Percentiles rank a stretch among this genome's conserved stretches.
These are phyloP conservation scores for Equus przewalskii DNA, from an alignment of 2,113 vertebrate genomes.

Conservation along the genomic window DNA sequence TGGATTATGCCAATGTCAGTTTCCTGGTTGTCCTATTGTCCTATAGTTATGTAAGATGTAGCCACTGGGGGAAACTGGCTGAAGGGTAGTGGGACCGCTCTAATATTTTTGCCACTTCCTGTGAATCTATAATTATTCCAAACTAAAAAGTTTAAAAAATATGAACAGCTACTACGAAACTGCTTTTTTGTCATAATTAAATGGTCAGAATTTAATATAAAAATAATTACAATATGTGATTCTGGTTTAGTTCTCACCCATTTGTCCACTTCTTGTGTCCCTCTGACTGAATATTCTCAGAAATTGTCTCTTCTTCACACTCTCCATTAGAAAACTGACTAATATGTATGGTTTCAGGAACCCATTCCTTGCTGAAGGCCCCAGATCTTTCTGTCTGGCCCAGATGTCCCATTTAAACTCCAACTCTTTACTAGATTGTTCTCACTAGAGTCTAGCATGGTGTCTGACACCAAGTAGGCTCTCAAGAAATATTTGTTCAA, in stretches of 20 bases:
- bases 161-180: neutral
- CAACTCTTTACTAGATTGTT: neutral
- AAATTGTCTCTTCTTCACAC: neutral
- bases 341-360: neutral
- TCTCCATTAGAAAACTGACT: neutral
- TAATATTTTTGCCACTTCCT: slow-evolving; percentile 31
- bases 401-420: neutral
- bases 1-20: neutral
- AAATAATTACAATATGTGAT: neutral
- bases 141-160: neutral
- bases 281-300: neutral
- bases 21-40: neutral
- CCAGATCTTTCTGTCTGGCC: neutral
- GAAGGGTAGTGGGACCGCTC: neutral
- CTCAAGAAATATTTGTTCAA: neutral
- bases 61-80: neutral
- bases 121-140: slow-evolving; percentile 19
- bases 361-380: neutral
- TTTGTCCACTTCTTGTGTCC: neutral
- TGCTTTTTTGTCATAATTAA: neutral
- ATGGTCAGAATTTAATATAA: slow-evolving; percentile 20
- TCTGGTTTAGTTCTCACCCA: neutral
- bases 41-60: neutral
- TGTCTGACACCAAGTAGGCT: neutral
- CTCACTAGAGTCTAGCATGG: neutral